A percentile compares a stretch with the other conserved stretches of the same genome.
Conservation (phyloP, 2,888 invertebrate species). For the Deilephila porcellus region DNA sequence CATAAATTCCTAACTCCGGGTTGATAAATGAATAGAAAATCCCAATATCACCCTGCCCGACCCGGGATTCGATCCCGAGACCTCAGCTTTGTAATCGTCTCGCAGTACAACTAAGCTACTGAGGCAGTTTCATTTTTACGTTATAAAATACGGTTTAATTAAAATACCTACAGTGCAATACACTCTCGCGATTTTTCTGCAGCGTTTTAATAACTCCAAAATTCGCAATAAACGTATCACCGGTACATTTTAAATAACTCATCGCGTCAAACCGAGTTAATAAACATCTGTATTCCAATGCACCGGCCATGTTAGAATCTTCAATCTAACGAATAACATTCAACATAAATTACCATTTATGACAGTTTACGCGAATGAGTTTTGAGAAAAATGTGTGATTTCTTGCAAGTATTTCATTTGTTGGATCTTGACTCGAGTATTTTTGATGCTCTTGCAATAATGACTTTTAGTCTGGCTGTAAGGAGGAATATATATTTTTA, state of each 20-base stretch:
- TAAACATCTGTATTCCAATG: slow-evolving; percentile 19
- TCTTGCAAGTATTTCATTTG: neutral
- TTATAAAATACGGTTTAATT: no score
- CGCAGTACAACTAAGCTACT: no score
- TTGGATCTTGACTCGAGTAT: neutral
- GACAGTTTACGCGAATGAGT: neutral
- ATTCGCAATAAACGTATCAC: slow-evolving; percentile 18
- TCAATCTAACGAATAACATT: slow-evolving; percentile 8
- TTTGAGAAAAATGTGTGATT: neutral
- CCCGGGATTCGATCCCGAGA: no score
- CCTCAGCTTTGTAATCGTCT: no score
- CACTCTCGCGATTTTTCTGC: neutral
- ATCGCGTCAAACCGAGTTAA: slow-evolving; percentile 2
- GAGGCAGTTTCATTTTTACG: no score
- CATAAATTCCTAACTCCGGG: no score
- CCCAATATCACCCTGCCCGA: no score
- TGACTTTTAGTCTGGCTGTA: no score
- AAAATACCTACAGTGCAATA: neutral
- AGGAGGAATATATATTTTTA: no score
- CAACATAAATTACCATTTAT: slow-evolving; percentile 15
- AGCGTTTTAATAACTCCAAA: neutral
- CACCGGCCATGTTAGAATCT: slow-evolving; percentile 10
- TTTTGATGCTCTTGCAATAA: neutral
- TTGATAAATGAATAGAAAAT: no score
- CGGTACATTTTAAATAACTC: slow-evolving; percentile 24